phyloP scores from a whole-genome alignment of 2,797 vertebrate species.

The Sardinella longiceps region DNA sequence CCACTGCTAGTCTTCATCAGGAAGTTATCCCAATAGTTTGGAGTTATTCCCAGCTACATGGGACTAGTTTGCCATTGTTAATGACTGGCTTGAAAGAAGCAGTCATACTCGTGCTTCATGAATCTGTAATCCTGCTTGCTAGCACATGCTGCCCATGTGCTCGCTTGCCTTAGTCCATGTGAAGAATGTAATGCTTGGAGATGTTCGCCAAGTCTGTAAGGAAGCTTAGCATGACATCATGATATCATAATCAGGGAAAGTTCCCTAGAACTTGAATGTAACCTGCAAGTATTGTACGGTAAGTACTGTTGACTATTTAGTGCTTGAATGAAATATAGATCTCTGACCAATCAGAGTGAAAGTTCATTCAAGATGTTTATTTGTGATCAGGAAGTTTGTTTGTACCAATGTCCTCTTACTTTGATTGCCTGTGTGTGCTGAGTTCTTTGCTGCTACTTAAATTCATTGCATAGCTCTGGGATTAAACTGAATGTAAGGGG shows the following conservation, averaged over 20 bases:
- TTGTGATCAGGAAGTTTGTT: background rate
- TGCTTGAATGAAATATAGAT: too few relatives aligned
- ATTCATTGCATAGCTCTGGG: background rate
- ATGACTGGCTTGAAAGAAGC: background rate
- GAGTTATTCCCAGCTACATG: background rate
- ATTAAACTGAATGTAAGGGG: background rate
- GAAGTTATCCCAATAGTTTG: background rate
- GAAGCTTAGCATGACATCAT: background rate
- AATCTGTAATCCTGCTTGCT: constrained; percentile 8
- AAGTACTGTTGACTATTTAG: background rate
- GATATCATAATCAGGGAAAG: background rate
- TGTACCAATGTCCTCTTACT: background rate
- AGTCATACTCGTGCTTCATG: background rate
- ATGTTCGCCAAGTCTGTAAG: background rate
- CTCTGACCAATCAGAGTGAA: too few relatives aligned
- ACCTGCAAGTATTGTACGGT: too few relatives aligned
- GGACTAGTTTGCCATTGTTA: background rate
- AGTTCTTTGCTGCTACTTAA: background rate
- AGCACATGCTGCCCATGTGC: background rate
- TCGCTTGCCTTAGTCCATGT: background rate
- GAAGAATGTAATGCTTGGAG: background rate
- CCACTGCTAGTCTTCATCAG: background rate
- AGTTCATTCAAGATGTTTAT: background rate
- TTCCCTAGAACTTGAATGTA: background rate
- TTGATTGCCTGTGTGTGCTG: background rate